phyloP scores from a whole-genome alignment of 2,113 vertebrate species.

The Callaeas wilsoni region DNA sequence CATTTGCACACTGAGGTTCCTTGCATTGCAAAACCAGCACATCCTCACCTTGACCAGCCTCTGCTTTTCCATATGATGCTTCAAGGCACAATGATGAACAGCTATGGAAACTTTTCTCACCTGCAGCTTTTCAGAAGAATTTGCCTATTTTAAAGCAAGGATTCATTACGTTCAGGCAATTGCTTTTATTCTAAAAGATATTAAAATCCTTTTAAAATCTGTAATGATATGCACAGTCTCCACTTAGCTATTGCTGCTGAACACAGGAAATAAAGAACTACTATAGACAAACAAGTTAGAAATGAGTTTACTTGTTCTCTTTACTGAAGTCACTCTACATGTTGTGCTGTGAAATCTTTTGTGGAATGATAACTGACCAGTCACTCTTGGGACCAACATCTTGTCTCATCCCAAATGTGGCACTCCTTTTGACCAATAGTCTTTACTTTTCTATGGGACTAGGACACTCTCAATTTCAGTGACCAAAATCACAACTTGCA shows the following conservation, averaged over 20 bases:
- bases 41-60: background rate
- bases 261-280: background rate
- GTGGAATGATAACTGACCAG: background rate
- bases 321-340: background rate
- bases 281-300: background rate
- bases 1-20: background rate
- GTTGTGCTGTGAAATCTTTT: background rate
- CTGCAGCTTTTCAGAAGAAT: background rate
- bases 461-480: background rate
- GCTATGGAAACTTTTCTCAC: background rate
- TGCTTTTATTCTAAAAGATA: background rate
- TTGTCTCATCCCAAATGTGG: background rate
- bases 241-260: background rate
- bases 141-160: background rate
- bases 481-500: background rate
- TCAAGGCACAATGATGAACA: background rate
- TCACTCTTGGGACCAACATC: background rate
- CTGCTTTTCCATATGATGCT: background rate
- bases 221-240: background rate
- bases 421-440: background rate
- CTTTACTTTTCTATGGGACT: background rate
- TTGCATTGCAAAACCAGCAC: background rate
- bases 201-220: background rate
- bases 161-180: background rate
- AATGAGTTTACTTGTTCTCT: background rate